These are phyloP conservation scores for Aphis gossypii DNA, from an alignment of 1,140 invertebrate genomes.

Conservation along the genomic window DNA sequence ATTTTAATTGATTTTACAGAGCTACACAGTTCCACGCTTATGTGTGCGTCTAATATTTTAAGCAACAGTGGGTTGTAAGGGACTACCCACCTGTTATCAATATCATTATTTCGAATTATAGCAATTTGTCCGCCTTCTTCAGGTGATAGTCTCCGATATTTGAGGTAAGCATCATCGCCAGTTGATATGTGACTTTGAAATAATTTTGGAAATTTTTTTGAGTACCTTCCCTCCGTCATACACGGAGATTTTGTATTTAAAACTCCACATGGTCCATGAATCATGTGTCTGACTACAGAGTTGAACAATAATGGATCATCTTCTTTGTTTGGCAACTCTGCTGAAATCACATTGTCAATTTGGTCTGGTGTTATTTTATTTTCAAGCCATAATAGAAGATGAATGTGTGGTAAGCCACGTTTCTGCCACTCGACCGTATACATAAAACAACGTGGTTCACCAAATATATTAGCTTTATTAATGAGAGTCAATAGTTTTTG, in stretches of 20 bases:
- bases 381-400: slow-evolving; percentile 63
- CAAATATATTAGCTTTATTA: not conserved
- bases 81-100: slow-evolving; percentile 64
- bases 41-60: slow-evolving; percentile 63
- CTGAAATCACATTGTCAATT: slow-evolving; percentile 59
- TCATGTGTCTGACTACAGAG: slow-evolving; percentile 10
- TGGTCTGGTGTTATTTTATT: slow-evolving; percentile 59
- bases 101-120: not conserved
- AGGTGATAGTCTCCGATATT: no score
- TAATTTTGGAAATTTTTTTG: no score
- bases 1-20: slow-evolving; percentile 61
- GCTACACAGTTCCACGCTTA: slow-evolving; percentile 64
- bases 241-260: no score
- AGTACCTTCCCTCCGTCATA: no score
- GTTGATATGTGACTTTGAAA: no score
- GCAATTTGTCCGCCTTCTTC: slow-evolving; percentile 61
- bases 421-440: slow-evolving; percentile 54
- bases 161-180: no score
- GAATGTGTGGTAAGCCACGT: slow-evolving; percentile 63
- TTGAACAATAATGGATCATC: slow-evolving; percentile 61
- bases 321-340: no score
- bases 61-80: slow-evolving; percentile 63
- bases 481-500: slow-evolving; percentile 4
- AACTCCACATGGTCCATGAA: no score
- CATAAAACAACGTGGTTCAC: not conserved